Conservation (phyloP, 2,888 invertebrate species). For the Meliscaeva auricollis region DNA sequence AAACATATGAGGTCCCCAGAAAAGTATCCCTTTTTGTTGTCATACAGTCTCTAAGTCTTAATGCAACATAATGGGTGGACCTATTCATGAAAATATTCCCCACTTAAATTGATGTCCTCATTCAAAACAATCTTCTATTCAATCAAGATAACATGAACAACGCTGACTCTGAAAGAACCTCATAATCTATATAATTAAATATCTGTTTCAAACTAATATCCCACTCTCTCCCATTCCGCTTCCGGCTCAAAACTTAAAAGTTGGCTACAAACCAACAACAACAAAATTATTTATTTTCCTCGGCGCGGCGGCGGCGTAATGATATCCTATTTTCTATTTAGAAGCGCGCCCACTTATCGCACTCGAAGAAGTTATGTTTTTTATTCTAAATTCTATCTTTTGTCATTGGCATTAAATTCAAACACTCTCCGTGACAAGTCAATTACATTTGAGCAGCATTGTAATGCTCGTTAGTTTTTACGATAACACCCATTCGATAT, state of each 20-base stretch:
- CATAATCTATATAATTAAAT: slow-evolving; percentile 47
- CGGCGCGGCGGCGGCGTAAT: not conserved
- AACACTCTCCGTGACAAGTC: slow-evolving; percentile 54
- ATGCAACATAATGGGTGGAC: too few relatives aligned
- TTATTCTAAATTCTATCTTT: slow-evolving; percentile 44
- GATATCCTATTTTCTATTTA: slow-evolving; percentile 13
- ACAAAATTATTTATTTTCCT: slow-evolving; percentile 41
- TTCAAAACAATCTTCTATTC: too few relatives aligned
- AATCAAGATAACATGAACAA: not conserved
- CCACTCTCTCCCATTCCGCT: not conserved
- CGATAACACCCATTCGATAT: slow-evolving; percentile 71
- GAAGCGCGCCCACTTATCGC: slow-evolving; percentile 23
- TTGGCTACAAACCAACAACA: not conserved
- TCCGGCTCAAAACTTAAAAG: slow-evolving; percentile 20
- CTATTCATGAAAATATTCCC: too few relatives aligned
- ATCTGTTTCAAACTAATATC: slow-evolving; percentile 40
- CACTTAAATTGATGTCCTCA: too few relatives aligned
- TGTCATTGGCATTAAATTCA: slow-evolving; percentile 48
- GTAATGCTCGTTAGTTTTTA: slow-evolving; percentile 71
- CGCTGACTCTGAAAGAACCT: not conserved
- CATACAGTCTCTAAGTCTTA: too few relatives aligned
- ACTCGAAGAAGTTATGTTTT: slow-evolving; percentile 38
- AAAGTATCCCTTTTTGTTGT: too few relatives aligned
- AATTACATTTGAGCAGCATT: slow-evolving; percentile 59
- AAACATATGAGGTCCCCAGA: too few relatives aligned